Percentiles rank a stretch among this genome's conserved stretches.
Conservation (phyloP, 2,113 vertebrate genomes). For the Symphodus melops region DNA sequence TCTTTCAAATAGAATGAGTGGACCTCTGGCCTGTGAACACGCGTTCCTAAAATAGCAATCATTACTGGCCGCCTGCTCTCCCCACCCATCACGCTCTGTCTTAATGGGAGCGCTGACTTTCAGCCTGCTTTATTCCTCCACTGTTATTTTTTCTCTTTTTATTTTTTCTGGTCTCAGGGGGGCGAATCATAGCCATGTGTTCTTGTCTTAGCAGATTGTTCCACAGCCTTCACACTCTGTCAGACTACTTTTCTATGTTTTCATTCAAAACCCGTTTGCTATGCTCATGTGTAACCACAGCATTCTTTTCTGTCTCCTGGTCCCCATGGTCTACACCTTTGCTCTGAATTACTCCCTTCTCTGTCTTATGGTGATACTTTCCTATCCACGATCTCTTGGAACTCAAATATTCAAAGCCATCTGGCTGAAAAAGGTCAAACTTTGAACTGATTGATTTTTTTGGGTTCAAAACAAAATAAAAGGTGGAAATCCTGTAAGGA, state of each 20-base stretch:
- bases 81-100: slow-evolving; percentile 45
- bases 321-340: not conserved
- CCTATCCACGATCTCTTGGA: not conserved
- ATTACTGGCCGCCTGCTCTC: slow-evolving; percentile 50
- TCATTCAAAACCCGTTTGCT: slow-evolving; percentile 56
- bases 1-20: slow-evolving; percentile 44
- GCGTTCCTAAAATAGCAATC: slow-evolving; percentile 47
- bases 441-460: too few relatives aligned
- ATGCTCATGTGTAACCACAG: not conserved
- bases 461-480: too few relatives aligned
- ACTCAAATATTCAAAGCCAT: too few relatives aligned
- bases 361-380: not conserved
- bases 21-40: slow-evolving; percentile 40
- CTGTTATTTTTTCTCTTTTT: slow-evolving; percentile 58
- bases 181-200: slow-evolving; percentile 70
- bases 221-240: slow-evolving; percentile 48
- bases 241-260: slow-evolving; percentile 42
- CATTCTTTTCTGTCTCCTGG: not conserved
- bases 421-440: too few relatives aligned
- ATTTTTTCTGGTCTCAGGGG: slow-evolving; percentile 58
- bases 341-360: not conserved
- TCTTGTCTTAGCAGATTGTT: slow-evolving; percentile 66
- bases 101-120: slow-evolving; percentile 43
- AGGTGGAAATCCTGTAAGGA: too few relatives aligned
- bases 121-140: slow-evolving; percentile 33